phyloP scores from a whole-genome alignment of 2,888 invertebrate genomes.

The Cartodere bifasciata region DNA sequence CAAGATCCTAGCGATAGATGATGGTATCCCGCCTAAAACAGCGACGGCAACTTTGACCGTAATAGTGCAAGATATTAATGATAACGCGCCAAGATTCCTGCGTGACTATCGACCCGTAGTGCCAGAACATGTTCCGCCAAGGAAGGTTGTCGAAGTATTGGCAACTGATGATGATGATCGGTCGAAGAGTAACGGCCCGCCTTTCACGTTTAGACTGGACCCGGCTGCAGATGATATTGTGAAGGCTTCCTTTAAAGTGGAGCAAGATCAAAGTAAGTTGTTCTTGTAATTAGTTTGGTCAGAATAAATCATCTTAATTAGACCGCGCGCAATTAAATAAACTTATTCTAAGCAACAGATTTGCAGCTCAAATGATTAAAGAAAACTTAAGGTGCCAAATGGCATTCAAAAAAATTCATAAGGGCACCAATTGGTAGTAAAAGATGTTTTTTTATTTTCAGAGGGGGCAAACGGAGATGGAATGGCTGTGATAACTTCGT shows the following conservation, averaged over 20 bases:
- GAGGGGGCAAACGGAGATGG: slow-evolving; percentile 96
- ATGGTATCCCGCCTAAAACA: slow-evolving; percentile 85
- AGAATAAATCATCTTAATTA: too few relatives aligned
- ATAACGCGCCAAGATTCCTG: slow-evolving; percentile 86
- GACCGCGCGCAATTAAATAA: too few relatives aligned
- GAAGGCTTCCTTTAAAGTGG: slow-evolving; percentile 87
- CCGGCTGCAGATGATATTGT: slow-evolving; percentile 90
- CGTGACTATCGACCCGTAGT: slow-evolving; percentile 87
- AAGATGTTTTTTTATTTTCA: too few relatives aligned
- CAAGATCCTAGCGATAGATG: slow-evolving; percentile 90
- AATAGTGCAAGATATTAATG: slow-evolving; percentile 90
- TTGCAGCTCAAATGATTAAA: too few relatives aligned
- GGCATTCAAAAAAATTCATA: too few relatives aligned
- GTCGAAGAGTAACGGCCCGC: slow-evolving; percentile 90
- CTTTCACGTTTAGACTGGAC: slow-evolving; percentile 89
- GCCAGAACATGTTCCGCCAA: slow-evolving; percentile 83
- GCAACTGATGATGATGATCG: slow-evolving; percentile 91
- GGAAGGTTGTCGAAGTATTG: slow-evolving; percentile 83
- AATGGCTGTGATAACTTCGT: slow-evolving; percentile 92
- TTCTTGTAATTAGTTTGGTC: neutral
- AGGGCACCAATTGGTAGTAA: too few relatives aligned
- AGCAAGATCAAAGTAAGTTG: slow-evolving; percentile 86
- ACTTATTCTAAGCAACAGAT: too few relatives aligned
- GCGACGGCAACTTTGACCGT: slow-evolving; percentile 89
- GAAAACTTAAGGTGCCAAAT: too few relatives aligned